Conservation (phyloP, 2,797 vertebrate species). For the Falco novaeseelandiae region DNA sequence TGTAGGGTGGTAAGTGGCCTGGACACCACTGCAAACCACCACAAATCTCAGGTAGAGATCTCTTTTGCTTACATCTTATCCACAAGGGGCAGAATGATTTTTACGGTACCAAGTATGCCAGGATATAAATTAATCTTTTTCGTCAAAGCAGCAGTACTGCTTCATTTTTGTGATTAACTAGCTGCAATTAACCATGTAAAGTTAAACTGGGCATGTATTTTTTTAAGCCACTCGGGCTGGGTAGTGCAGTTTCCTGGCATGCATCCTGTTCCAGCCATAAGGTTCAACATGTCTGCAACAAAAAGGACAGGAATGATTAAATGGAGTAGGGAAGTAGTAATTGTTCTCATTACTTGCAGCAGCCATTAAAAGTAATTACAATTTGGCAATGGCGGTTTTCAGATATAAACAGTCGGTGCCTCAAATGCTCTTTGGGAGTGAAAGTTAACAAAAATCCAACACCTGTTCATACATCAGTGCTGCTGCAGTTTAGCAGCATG, state of each 20-base stretch:
- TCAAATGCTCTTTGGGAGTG: constrained; percentile 56
- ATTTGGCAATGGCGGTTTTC: constrained; percentile 51
- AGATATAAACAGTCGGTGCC: constrained; percentile 60
- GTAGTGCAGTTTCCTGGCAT: neutral
- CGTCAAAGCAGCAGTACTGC: neutral
- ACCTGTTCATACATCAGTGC: constrained; percentile 65
- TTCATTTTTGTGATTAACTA: neutral
- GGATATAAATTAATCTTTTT: neutral
- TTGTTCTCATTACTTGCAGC: constrained; percentile 58
- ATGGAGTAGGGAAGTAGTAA: neutral
- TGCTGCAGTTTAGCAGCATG: constrained; percentile 24
- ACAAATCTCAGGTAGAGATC: neutral
- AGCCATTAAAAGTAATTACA: constrained; percentile 69
- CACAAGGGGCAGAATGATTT: neutral
- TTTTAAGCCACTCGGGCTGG: neutral
- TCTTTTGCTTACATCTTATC: neutral
- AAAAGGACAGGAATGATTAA: constrained; percentile 18
- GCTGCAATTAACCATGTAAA: neutral
- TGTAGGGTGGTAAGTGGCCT: fast-evolving
- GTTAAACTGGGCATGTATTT: neutral
- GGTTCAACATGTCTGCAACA: neutral
- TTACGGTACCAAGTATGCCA: neutral
- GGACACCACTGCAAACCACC: neutral
- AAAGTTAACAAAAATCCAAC: constrained; percentile 73
- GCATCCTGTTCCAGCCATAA: neutral